Evolutionary conservation across 2,888 invertebrate species (phyloP).

Genomic region (Alentia gelatinosa): DNA sequence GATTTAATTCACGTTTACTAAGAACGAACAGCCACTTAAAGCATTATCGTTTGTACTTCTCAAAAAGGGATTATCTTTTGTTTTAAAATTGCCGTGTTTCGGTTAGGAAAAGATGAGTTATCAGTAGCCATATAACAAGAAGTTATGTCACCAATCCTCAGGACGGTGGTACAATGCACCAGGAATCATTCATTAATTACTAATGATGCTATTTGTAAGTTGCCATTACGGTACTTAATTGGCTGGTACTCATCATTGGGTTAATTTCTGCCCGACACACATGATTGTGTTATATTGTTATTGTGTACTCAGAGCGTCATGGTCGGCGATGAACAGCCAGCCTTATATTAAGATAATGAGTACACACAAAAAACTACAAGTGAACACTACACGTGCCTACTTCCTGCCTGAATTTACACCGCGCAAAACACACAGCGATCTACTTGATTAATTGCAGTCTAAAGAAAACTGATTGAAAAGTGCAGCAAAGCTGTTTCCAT

Average conservation of each 20-base stretch:
- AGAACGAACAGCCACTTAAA: too few species aligned
- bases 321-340: background rate
- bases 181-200: background rate
- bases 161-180: background rate
- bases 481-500: slow-evolving; percentile 26
- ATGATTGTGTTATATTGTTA: background rate
- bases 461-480: slow-evolving; percentile 5
- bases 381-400: background rate
- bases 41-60: too few species aligned
- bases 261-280: background rate
- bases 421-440: background rate
- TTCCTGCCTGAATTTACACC: background rate
- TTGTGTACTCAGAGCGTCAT: background rate
- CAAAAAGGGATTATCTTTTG: too few species aligned
- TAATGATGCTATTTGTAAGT: background rate
- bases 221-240: background rate
- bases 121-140: too few species aligned
- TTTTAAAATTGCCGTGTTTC: too few species aligned
- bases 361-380: background rate
- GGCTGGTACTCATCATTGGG: background rate
- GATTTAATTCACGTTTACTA: too few species aligned
- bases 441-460: background rate
- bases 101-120: too few species aligned
- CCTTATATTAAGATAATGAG: background rate
- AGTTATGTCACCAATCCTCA: too few species aligned